Evolutionary conservation across 2,113 vertebrate species (phyloP).

Genomic region (Malaclemys terrapin): DNA sequence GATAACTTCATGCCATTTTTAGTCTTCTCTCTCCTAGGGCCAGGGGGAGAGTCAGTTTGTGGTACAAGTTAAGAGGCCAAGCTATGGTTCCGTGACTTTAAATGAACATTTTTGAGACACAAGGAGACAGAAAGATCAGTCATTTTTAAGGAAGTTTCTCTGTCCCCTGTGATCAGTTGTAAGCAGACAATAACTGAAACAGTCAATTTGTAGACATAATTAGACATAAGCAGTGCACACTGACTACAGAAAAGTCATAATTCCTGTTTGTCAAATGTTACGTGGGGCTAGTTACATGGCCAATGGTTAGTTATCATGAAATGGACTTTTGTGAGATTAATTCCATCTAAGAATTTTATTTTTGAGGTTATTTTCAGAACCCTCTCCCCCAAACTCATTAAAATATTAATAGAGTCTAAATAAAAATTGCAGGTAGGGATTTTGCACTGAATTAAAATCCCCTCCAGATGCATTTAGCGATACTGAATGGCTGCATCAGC

Average conservation of each 20-base stretch:
- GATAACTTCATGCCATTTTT: background rate
- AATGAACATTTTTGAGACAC: background rate
- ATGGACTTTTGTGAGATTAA: background rate
- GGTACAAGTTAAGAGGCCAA: background rate
- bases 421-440: background rate
- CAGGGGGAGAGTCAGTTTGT: background rate
- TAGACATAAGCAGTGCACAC: background rate
- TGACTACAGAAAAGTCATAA: background rate
- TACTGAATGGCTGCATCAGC: background rate
- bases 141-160: background rate
- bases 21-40: background rate
- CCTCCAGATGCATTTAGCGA: conserved; percentile 7
- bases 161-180: background rate
- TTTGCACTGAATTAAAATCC: conserved; percentile 1
- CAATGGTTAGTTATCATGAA: background rate
- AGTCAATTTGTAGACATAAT: background rate
- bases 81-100: background rate
- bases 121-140: background rate
- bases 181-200: background rate
- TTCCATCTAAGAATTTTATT: background rate
- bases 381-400: background rate
- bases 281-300: background rate
- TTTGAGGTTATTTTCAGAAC: background rate
- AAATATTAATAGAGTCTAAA: background rate
- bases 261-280: background rate